Evolutionary conservation across 1,140 invertebrate species (phyloP), one percentile per base, ranked within the genome.

Genomic region (Eubasilissa regina): DNA sequence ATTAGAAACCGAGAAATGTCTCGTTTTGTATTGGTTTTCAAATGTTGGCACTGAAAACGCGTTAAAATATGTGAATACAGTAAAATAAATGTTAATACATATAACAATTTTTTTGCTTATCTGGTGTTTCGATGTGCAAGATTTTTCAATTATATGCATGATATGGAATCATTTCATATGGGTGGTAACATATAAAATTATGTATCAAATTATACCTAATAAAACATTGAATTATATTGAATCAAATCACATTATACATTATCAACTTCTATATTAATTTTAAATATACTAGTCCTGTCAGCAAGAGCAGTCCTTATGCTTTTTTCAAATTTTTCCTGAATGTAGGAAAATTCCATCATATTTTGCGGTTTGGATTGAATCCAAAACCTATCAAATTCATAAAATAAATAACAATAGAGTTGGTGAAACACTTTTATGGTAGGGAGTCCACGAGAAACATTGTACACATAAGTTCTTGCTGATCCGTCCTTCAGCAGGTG

Each of bases 341-440:
- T 94, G 45, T 91, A 91, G 17, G 94, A 95, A 87, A 99, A 99
- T 86, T 98, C 96, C 97, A 99, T 99, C 77, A 99, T 96, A 87
- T 97, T 95, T 78, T 92, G 92, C 0, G 97, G 97, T 84, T 97
- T 97, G 43, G 96, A 95, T 76, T 95, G 91, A 62, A 97, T 92
- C 97, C 97, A 99, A 86, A 97, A 95, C 83, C 94, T 93, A 87
- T 98, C 96, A 90, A 99, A 99, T 85, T 97, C 94, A 84, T 94
- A 96, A 88, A 98, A 97, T 51, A 98, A 88, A 86, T 97, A 98
- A 89, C 96, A 97, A 89, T 99, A 99, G 84, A 99, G 94, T 85
- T 94, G 94, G 89, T 99, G 96, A 89, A 99, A 99, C 86, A 95
- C 91, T 85, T 94, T 91, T 45, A 98, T 87, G 19, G 87, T 91